A percentile compares a stretch with the other conserved stretches of the same genome.
These are phyloP conservation scores for Drosophila rufa DNA, from an alignment of 1,140 invertebrate genomes.

Conservation along the genomic window DNA sequence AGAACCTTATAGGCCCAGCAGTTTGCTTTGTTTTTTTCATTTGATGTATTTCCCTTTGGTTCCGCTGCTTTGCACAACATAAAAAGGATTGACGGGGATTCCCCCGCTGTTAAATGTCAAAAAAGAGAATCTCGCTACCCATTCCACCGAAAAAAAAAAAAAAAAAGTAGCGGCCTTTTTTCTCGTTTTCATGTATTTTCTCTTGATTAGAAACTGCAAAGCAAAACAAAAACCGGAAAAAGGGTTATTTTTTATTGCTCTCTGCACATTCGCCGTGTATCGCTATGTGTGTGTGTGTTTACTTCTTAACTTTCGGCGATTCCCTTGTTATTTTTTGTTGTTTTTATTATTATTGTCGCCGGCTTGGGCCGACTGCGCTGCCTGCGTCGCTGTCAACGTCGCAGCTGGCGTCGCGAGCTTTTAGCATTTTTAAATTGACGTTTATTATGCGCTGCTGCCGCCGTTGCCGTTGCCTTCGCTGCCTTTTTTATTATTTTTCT, in stretches of 20 bases:
- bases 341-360: slow-evolving; percentile 76
- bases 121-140: slow-evolving; percentile 46
- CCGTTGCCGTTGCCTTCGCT: slow-evolving; percentile 22
- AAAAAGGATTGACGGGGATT: slow-evolving; percentile 42
- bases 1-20: not conserved
- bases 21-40: not conserved
- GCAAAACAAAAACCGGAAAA: slow-evolving; percentile 83
- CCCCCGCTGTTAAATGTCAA: slow-evolving; percentile 45
- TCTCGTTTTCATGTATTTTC: slow-evolving; percentile 65
- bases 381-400: slow-evolving; percentile 9
- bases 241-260: slow-evolving; percentile 81
- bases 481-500: slow-evolving; percentile 45
- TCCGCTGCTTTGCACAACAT: slow-evolving; percentile 37
- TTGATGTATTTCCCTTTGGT: slow-evolving; percentile 15
- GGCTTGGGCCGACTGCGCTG: slow-evolving; percentile 64
- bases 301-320: slow-evolving; percentile 81
- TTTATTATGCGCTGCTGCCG: slow-evolving; percentile 72
- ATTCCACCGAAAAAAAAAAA: slow-evolving; percentile 13
- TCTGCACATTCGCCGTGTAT: slow-evolving; percentile 62
- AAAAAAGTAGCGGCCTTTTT: slow-evolving; percentile 55
- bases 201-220: slow-evolving; percentile 82
- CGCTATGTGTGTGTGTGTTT: slow-evolving; percentile 52
- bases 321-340: slow-evolving; percentile 52
- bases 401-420: slow-evolving; percentile 45
- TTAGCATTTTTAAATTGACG: slow-evolving; percentile 83